Base-by-base conservation (phyloP, 23 tunicate species). In the Ascidia mentula region DNA sequence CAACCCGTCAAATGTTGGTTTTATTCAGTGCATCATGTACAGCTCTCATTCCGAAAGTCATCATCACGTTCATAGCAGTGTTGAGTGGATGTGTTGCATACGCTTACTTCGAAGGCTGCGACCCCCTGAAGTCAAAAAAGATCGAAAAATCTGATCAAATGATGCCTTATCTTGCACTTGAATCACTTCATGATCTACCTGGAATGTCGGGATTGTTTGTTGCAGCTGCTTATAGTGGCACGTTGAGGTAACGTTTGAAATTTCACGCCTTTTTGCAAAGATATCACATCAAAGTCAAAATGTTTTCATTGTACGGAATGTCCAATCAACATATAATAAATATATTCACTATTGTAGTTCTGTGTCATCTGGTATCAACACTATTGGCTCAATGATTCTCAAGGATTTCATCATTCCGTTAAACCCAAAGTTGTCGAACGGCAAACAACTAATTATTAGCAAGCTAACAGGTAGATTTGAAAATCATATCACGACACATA, bases 91-190 rank as follows among this genome's bases (percentile, higher is more conserved):
- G 37, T 40, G 69, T 46, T 18, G 60, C 60, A 22, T 77, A 77
- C 37, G 80, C 80, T 30, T 77, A 77, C 31, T 77, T 40, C 59
- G 80, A 77, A 36, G 77, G 77, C 12, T 74, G 77, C 22, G 77
- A 74, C 37, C 77, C 77, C 20, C 1, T 74, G 0, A 74, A 74
- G 38, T 0, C 77, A 2, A 45, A 45, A 74, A 40, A 26, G 6
- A 74, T 74, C 37, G 13, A 22, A 74, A 74, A 37, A 40, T 31
- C 77, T 3, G 77, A 74, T 40, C 77, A 74, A 35, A 22, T 40
- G 20, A 39, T 74, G 40, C 77, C 77, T 2, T 74, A 74, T 40
- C 40, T 74, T 9, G 77, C 45, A 5, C 46, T 74, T 34, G 45
- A 74, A 37, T 18, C 26, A 0, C 37, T 74, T 36, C n/a, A 74